Base-by-base conservation (phyloP, 1,140 invertebrate species). In the Oscheius sp. region DNA sequence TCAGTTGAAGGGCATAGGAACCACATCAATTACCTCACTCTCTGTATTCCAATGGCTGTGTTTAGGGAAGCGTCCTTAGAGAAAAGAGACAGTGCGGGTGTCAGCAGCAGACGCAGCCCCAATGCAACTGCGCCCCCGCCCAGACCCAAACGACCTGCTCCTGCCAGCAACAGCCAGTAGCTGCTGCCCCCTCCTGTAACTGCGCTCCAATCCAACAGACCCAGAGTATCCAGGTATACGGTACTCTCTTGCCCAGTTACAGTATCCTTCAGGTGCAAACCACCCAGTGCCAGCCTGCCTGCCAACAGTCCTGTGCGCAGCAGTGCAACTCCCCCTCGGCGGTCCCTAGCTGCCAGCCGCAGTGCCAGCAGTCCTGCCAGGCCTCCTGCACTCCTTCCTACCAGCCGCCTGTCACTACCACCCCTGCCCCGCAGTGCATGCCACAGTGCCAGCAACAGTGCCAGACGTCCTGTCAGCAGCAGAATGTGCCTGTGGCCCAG, bases 81-180 rank as follows among this genome's bases (percentile, higher is more conserved):
- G 68, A 75, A 34, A 70, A 70, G 68, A 69, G 73, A 64, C 74
- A 76, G 28, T 76, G 74, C 58, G 71, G 71, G 3, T 73, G 71
- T 59, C 46, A 45, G 20, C 71, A 65, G 32, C 71, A 71, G 4
- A 49, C 52, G 13, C 68, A 71, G 68, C 32, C 52, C 32, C 68
- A 71, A 28, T 71, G 68, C 34, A 46, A 35, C 2, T 71, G 68
- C 68, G 35, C 58, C 15, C 68, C 58, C 31, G 68, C 59, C 36
- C 68, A 71, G 52, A 23, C 58, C 18, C 46, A 58, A 7, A 28
- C 42, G 49, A 34, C 58, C 26, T 71, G 68, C 31, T 63, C 58
- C 20, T 71, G 68, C 38, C 58, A 62, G 52, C 68, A 71, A 52
- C 58, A 71, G 29, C 63, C 36, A 49, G 35, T 42, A 42, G 49